Percentiles rank a stretch among this genome's conserved stretches.
phyloP scores from a whole-genome alignment of 2,888 invertebrate species.

The Falcaria lacertinaria region DNA sequence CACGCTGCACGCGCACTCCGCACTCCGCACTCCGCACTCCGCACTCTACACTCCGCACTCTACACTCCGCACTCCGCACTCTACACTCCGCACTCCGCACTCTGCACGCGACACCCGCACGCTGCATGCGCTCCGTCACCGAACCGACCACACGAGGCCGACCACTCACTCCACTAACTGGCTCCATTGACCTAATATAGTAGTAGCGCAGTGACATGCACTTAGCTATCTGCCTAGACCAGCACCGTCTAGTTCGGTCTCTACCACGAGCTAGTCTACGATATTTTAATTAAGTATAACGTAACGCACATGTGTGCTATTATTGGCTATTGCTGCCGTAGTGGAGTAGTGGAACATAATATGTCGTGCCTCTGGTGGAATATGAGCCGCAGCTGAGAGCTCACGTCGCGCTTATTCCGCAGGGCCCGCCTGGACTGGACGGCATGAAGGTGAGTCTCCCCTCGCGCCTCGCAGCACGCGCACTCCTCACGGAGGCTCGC shows the following conservation, averaged over 20 bases:
- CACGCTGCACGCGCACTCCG: neutral
- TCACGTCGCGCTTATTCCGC: slow-evolving; percentile 75
- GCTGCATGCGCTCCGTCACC: slow-evolving; percentile 5
- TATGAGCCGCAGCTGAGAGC: slow-evolving; percentile 12
- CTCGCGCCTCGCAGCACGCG: slow-evolving; percentile 5
- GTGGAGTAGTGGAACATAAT: too few species aligned
- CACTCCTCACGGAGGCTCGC: neutral
- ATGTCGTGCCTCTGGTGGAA: slow-evolving; percentile 4
- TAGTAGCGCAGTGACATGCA: too few species aligned
- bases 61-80: neutral
- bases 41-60: neutral
- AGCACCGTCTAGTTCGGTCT: too few species aligned
- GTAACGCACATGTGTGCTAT: too few species aligned
- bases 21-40: neutral
- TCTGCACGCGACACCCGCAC: slow-evolving; percentile 47
- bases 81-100: slow-evolving; percentile 56
- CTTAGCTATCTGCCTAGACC: too few species aligned
- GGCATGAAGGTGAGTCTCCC: slow-evolving; percentile 93
- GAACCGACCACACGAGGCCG: neutral
- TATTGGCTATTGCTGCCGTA: too few species aligned
- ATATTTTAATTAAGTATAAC: too few species aligned
- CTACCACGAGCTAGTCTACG: too few species aligned
- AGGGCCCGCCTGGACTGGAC: slow-evolving; percentile 96
- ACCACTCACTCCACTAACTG: too few species aligned
- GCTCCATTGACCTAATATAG: too few species aligned